Percentiles rank a stretch among this genome's conserved stretches.
phyloP scores from a whole-genome alignment of 2,797 vertebrate genomes.

The Picus viridis region DNA sequence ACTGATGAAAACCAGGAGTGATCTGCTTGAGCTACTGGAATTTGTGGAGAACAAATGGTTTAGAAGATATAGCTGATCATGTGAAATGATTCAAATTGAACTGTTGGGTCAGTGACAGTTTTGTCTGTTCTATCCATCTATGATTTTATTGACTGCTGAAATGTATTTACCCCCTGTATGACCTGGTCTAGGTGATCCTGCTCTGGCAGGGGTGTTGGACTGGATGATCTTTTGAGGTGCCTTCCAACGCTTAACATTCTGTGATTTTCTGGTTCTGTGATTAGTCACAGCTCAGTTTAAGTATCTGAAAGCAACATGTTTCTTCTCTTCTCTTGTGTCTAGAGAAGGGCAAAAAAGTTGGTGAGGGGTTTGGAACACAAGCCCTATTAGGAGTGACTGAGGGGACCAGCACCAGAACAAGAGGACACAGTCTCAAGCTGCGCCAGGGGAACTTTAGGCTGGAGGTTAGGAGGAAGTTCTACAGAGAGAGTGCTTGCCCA shows the following conservation, averaged over 20 bases:
- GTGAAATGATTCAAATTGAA: background rate
- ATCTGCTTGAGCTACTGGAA: background rate
- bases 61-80: background rate
- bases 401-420: too few species aligned
- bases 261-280: background rate
- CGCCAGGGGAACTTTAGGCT: too few species aligned
- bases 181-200: too few species aligned
- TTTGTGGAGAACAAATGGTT: background rate
- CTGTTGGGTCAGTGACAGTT: background rate
- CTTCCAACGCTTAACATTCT: too few species aligned
- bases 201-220: too few species aligned
- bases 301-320: accelerated
- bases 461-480: too few species aligned
- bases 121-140: background rate
- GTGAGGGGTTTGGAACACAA: too few species aligned
- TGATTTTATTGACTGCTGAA: background rate
- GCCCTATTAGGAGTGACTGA: too few species aligned
- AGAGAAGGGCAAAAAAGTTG: too few species aligned
- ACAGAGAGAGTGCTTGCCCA: too few species aligned
- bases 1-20: background rate
- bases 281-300: background rate
- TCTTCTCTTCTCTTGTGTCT: background rate
- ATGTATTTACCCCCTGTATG: background rate
- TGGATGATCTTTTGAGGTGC: too few species aligned
- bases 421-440: too few species aligned